phyloP scores from a whole-genome alignment of 1,140 invertebrate species.

The Halesus radiatus region DNA sequence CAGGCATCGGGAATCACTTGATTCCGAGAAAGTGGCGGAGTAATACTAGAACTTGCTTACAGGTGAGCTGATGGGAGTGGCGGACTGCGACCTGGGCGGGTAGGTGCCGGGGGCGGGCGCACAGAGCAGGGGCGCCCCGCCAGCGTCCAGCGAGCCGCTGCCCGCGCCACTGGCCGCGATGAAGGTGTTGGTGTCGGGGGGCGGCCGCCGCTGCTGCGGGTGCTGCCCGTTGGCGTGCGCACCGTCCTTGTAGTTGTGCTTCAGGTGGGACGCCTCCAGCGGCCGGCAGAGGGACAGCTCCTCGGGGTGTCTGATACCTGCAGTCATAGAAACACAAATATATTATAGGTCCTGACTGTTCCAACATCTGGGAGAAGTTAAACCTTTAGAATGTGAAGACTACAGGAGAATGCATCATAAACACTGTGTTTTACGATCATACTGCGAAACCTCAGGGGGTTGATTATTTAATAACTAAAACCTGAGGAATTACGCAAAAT shows the following conservation, averaged over 20 bases:
- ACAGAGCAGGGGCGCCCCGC: conserved; percentile 75
- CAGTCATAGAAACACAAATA: neutral
- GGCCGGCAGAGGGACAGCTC: conserved; percentile 96
- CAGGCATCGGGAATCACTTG: no score
- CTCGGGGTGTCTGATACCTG: conserved; percentile 96
- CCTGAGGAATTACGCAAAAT: no score
- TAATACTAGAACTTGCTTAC: neutral
- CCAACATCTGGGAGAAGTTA: no score
- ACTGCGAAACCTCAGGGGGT: no score
- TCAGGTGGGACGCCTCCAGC: conserved; percentile 86
- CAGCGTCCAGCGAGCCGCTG: conserved; percentile 79
- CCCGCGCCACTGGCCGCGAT: conserved; percentile 81
- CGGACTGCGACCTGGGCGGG: conserved; percentile 71
- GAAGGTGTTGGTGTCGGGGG: conserved; percentile 90
- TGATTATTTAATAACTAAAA: no score
- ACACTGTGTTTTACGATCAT: no score
- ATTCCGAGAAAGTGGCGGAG: no score
- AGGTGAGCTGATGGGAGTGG: conserved; percentile 79
- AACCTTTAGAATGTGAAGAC: no score
- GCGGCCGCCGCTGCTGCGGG: conserved; percentile 65
- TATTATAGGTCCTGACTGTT: no score
- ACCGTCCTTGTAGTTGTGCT: conserved; percentile 87
- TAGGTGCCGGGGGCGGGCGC: conserved; percentile 74
- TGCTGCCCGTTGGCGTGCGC: conserved; percentile 74
- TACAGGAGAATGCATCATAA: no score